A percentile compares a stretch with the other conserved stretches of the same genome.
Conservation (phyloP, 2,888 invertebrate genomes). For the Phlogophora meticulosa region DNA sequence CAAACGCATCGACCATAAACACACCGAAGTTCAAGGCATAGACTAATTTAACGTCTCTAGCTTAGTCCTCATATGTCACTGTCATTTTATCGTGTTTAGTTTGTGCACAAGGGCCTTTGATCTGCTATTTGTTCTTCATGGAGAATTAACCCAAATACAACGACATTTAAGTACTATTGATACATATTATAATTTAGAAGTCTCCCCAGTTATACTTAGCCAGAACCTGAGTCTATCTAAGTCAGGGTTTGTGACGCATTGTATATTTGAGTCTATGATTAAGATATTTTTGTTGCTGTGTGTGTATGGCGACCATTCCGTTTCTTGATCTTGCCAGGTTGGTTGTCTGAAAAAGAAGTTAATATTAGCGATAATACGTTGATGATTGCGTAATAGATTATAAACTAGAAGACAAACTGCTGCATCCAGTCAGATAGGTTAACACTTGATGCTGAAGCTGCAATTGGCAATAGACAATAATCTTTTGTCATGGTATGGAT, state of each 20-base stretch:
- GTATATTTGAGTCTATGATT: conserved; percentile 70
- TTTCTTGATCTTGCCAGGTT: conserved; percentile 72
- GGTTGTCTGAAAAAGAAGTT: conserved; percentile 76
- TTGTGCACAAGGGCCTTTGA: too few species aligned
- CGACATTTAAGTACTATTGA: neutral
- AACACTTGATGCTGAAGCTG: too few species aligned
- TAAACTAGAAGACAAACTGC: neutral
- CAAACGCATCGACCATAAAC: too few species aligned
- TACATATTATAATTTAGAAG: conserved; percentile 74
- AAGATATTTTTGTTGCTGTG: conserved; percentile 68
- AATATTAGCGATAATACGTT: neutral
- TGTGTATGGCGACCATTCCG: conserved; percentile 81
- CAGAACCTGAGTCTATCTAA: conserved; percentile 69
- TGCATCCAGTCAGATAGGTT: too few species aligned
- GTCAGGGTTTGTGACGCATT: conserved; percentile 64
- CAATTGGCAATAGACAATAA: too few species aligned
- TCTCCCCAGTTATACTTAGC: conserved; percentile 68
- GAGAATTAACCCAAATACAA: too few species aligned
- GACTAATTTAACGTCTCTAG: too few species aligned
- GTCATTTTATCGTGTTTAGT: too few species aligned
- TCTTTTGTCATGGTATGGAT: too few species aligned
- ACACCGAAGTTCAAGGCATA: too few species aligned
- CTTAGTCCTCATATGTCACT: too few species aligned
- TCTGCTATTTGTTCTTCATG: too few species aligned
- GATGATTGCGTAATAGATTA: neutral